phyloP scores from a whole-genome alignment of 1,140 invertebrate species.

The Microvelia longipes region DNA sequence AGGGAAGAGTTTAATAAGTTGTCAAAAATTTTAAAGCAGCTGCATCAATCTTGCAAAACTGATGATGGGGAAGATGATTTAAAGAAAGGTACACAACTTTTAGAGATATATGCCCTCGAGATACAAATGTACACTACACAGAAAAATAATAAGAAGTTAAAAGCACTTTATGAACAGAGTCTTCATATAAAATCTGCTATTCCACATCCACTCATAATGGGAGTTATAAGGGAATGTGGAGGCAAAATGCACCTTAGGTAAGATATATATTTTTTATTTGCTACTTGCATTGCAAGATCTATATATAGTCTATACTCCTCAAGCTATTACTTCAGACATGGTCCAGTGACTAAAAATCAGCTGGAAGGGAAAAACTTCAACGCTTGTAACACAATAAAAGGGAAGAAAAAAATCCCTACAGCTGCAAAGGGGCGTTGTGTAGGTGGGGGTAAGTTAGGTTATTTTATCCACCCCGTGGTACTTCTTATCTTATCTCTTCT shows the following conservation, averaged over 20 bases:
- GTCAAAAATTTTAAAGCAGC: conserved; percentile 90
- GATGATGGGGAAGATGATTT: conserved; percentile 98
- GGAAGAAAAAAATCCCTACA: no score
- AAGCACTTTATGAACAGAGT: conserved; percentile 94
- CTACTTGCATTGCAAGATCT: no score
- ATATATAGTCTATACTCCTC: no score
- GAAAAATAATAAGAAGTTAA: conserved; percentile 98
- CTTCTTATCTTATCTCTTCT: no score
- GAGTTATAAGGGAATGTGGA: conserved; percentile 97
- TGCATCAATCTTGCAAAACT: conserved; percentile 95
- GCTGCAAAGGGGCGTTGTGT: no score
- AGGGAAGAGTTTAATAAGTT: conserved; percentile 86
- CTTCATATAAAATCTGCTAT: conserved; percentile 98
- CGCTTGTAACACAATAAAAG: no score
- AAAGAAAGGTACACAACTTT: conserved; percentile 93
- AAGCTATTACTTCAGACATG: no score
- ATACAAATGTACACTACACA: conserved; percentile 99
- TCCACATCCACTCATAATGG: conserved; percentile 98
- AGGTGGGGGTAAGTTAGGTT: no score
- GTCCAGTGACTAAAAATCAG: no score
- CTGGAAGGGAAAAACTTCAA: no score
- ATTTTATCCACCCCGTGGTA: no score
- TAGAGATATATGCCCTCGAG: conserved; percentile 98
- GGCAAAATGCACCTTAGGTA: conserved; percentile 92
- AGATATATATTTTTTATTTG: neutral